Percentiles rank a stretch among this genome's conserved stretches.
Evolutionary conservation across 2,888 invertebrate genomes (phyloP).

Genomic region (Chrysina gloriosa): DNA sequence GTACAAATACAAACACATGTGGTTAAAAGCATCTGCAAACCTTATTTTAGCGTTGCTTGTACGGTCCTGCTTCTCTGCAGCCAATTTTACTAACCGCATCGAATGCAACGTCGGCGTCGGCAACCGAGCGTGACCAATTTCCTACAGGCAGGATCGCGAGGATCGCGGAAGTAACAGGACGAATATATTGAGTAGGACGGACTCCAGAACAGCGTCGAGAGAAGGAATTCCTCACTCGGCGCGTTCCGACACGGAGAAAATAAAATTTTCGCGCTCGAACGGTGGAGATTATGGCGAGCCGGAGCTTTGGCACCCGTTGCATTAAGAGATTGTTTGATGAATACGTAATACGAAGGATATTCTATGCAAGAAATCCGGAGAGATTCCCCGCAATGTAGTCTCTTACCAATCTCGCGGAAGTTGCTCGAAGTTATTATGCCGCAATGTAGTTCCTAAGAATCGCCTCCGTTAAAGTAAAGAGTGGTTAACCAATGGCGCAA

Average conservation of each 20-base stretch:
- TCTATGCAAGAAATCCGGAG: no score
- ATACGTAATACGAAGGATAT: neutral
- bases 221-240: neutral
- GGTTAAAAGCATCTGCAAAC: no score
- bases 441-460: no score
- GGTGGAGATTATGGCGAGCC: neutral
- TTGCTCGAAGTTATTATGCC: no score
- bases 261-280: neutral
- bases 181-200: neutral
- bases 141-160: neutral
- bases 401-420: no score
- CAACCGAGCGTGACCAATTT: neutral
- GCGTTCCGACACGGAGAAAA: neutral
- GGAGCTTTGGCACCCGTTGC: neutral
- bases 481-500: no score
- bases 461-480: no score
- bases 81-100: neutral
- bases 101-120: neutral
- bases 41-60: no score
- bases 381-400: no score
- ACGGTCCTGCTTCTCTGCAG: neutral
- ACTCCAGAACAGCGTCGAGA: neutral
- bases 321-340: neutral
- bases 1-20: no score
- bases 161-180: neutral